phyloP scores from a whole-genome alignment of 2,888 invertebrate species.

The Lochmaea capreae region DNA sequence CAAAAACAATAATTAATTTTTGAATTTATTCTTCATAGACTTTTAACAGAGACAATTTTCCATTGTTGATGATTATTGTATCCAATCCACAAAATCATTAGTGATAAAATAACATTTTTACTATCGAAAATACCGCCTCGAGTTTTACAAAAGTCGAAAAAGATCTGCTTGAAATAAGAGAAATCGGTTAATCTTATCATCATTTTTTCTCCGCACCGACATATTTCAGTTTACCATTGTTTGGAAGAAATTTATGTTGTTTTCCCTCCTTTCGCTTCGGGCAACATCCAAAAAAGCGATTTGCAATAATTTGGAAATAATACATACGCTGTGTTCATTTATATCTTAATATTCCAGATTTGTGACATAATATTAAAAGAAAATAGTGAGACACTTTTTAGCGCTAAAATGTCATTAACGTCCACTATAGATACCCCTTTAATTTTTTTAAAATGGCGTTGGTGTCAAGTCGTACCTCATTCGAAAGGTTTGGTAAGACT shows the following conservation, averaged over 20 bases:
- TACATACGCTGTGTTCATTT: not conserved
- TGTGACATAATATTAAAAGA: too few species aligned
- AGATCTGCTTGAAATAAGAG: slow-evolving; percentile 34
- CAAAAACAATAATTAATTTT: too few species aligned
- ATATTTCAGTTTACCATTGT: slow-evolving; percentile 12
- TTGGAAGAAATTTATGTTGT: slow-evolving; percentile 8
- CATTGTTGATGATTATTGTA: not conserved
- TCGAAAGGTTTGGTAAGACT: too few species aligned
- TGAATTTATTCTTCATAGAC: not conserved
- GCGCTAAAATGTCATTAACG: too few species aligned
- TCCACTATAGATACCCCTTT: too few species aligned
- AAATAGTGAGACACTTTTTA: too few species aligned
- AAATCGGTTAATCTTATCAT: slow-evolving; percentile 41
- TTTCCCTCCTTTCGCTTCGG: not conserved
- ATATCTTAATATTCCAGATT: too few species aligned
- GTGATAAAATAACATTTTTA: slow-evolving; percentile 19
- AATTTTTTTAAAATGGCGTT: too few species aligned
- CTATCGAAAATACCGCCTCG: slow-evolving; percentile 16
- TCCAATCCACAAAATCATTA: not conserved
- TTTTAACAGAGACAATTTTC: too few species aligned
- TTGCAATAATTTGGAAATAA: not conserved
- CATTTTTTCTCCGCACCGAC: slow-evolving; percentile 34
- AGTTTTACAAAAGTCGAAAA: slow-evolving; percentile 25
- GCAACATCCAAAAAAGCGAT: slow-evolving; percentile 1
- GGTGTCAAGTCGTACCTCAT: too few species aligned